Evolutionary conservation across 1,140 invertebrate species (phyloP), one percentile per base, ranked within the genome.

Genomic region (Pogonus chalceus): DNA sequence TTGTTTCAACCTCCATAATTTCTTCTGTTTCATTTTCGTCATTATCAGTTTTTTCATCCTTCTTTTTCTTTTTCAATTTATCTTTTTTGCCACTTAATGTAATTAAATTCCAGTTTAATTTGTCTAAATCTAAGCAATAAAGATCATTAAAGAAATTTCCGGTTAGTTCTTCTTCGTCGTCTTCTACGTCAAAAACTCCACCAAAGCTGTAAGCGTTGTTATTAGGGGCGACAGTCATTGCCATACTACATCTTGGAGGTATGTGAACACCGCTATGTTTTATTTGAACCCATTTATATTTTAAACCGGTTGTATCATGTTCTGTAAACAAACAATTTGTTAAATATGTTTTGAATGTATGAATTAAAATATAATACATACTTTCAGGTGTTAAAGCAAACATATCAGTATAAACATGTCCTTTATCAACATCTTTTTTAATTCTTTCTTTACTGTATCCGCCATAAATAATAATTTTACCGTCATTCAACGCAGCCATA

Each of bases 61-160:
- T 66, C 66, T 71, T 65, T 61, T 69, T 59, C 57, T 67, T 59
- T 64, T 62, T 47, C 20, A 61, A 56, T 54, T 61, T 57, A 39
- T 78, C 72, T 60, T 68, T 75, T 54, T 79, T 78, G 21, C 72
- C 75, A 61, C 49, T 67, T 16, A 83, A 57, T 46, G 64, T 68
- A 14, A 88, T 75, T 43, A 66, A 70, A 54, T 81, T 79, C 88
- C 90, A 95, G 23, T 78, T 73, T 26, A 79, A 78, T 54, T 82
- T 82, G 26, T 85, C 83, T 49, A 92, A 64, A 64, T 96, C 91
- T 1, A 96, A 67, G 4, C 78, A 73, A 54, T 84, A 77, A 4
- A 95, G 67, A 54, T 94, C 89, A 67, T 94, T 90, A 55, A 80
- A 90, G 72, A 95, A 93, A 43, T 78, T 81, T 1, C 90, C 86